Evolutionary conservation across 2,888 invertebrate species (phyloP).

Genomic region (Scaptodrosophila latifasciaeformis): DNA sequence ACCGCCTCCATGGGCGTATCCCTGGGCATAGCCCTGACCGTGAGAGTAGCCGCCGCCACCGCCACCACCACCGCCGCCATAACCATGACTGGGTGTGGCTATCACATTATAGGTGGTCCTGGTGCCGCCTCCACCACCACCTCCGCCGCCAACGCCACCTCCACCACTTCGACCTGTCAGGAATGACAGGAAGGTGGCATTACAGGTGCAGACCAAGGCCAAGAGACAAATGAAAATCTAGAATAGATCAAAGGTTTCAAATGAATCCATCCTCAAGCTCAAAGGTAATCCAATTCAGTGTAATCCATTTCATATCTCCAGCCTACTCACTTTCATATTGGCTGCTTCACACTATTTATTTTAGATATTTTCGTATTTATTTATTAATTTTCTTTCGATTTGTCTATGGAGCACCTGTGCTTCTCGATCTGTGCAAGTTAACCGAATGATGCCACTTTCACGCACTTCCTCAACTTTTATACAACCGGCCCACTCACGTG

Average conservation of each 20-base stretch:
- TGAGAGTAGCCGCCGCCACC: conserved; percentile 14
- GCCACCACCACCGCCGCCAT: conserved; percentile 10
- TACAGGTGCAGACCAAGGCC: conserved; percentile 49
- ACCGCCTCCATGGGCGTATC: conserved; percentile 7
- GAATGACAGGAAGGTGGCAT: conserved; percentile 59
- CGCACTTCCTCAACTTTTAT: conserved; percentile 55
- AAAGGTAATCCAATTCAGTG: conserved; percentile 14
- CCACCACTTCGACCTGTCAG: conserved; percentile 34
- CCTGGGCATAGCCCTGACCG: conserved; percentile 6
- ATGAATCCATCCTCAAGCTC: no score
- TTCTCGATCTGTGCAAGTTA: conserved; percentile 42
- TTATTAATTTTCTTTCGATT: conserved; percentile 6
- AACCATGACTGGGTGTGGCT: conserved; percentile 37
- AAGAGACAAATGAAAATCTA: conserved; percentile 65
- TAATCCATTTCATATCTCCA: conserved; percentile 50
- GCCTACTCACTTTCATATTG: conserved; percentile 10
- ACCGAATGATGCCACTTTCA: conserved; percentile 59
- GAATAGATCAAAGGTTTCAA: conserved; percentile 5
- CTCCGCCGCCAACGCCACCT: conserved; percentile 23
- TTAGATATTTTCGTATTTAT: no score
- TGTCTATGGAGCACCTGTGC: conserved; percentile 32
- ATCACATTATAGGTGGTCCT: conserved; percentile 50
- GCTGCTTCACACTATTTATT: conserved; percentile 14
- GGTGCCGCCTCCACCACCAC: conserved; percentile 21
- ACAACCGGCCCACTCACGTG: conserved; percentile 21